Evolutionary conservation across 1,140 invertebrate species (phyloP), one percentile per base, ranked within the genome.

Genomic region (Caenorhabditis remanei): DNA sequence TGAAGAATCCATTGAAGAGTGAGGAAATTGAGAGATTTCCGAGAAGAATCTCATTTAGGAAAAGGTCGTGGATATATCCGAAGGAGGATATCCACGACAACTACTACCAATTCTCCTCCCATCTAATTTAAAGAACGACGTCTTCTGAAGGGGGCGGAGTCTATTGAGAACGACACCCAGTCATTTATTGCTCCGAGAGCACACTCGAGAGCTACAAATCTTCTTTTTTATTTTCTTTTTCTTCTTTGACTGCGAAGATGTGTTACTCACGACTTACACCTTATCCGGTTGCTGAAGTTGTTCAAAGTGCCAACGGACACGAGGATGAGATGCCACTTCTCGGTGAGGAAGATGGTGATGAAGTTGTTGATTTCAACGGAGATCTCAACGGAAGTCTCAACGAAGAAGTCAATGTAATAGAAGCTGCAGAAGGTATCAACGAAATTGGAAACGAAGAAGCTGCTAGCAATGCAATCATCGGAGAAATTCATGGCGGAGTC

Each of bases 151-250:
- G 6, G 46, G 71, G 71, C 46, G 71, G 43, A 53, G 71, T 71
- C 41, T 11, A 32, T 4, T 32, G 24, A 16, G 46, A 48, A 24
- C 41, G 43, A 50, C 43, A 79, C 43, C 71, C 43, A 50, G 71
- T 50, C 71, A 79, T 79, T 79, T 79, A n/a, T 79, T 50, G 43
- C 71, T 46, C 65, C 40, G 24, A 79, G 46, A 63, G 61, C 61
- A 32, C 61, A 8, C 21, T 11, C 14, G 16, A 50, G 19, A 21
- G 46, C 71, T 79, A 79, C 71, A 79, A 79, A 24, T 79, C 71
- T 50, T 79, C 46, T 48, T 32, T 79, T 50, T 41, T 11, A n/a
- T 43, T 71, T 71, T 46, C 24, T 48, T 21, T 21, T 8, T n/a
- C n/a, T n/a, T 24, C 9, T 21, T 41, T 21, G 46, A 24, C 71